These are phyloP conservation scores for Proteles cristata DNA, from an alignment of 2,113 vertebrate species.

Conservation along the genomic window DNA sequence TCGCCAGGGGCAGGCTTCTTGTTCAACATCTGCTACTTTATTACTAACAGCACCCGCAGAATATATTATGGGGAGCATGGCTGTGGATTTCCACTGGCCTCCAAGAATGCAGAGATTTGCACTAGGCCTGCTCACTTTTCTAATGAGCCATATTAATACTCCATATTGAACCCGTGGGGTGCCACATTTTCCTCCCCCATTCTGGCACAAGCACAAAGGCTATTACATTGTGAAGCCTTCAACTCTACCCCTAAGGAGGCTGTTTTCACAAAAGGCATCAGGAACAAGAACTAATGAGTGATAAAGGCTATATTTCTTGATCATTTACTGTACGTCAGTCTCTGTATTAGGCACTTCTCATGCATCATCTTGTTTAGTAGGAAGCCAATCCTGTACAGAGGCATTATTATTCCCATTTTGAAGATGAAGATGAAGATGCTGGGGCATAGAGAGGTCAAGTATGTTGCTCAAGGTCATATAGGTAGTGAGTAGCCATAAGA, in stretches of 20 bases:
- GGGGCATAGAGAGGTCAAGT: background rate
- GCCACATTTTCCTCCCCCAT: background rate
- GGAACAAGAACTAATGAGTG: background rate
- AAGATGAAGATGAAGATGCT: background rate
- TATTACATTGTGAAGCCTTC: background rate
- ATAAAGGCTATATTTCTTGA: background rate
- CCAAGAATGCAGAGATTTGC: background rate
- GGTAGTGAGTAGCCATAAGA: background rate
- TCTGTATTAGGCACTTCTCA: background rate
- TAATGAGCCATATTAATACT: background rate
- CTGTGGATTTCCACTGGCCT: background rate
- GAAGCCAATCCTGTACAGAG: background rate
- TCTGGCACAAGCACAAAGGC: background rate
- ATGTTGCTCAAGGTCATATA: background rate
- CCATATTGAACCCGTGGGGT: background rate
- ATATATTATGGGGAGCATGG: conserved; percentile 74
- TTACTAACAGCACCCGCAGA: conserved; percentile 74
- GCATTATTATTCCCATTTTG: background rate
- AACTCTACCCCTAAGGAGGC: background rate
- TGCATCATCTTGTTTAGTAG: background rate
- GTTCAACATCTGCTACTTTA: conserved; percentile 84
- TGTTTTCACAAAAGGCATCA: background rate
- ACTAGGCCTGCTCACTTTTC: background rate
- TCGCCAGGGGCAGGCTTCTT: conserved; percentile 83
- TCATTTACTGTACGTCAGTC: background rate